Conservation (phyloP, 2,797 vertebrate genomes). For the Orestias chungarensis region DNA sequence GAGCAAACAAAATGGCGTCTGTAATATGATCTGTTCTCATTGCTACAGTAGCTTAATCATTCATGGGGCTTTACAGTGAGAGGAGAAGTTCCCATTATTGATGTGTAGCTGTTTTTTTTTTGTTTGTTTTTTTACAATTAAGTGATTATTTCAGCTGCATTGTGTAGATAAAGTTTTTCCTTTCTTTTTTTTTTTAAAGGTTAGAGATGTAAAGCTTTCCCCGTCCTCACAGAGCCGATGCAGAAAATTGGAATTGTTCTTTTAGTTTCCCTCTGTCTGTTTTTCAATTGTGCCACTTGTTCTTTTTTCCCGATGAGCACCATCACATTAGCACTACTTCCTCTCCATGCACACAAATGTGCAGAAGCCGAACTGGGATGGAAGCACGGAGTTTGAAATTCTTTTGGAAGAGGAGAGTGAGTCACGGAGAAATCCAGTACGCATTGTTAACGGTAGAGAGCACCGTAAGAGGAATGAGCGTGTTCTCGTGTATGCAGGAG, state of each 20-base stretch:
- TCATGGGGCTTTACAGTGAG: slow-evolving; percentile 63
- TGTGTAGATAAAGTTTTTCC: slow-evolving; percentile 1
- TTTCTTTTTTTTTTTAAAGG: neutral
- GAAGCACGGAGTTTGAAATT: slow-evolving; percentile 62
- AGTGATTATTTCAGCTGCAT: slow-evolving; percentile 25
- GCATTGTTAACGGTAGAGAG: slow-evolving; percentile 62
- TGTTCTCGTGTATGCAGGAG: neutral
- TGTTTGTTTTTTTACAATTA: neutral
- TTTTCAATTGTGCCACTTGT: slow-evolving; percentile 26
- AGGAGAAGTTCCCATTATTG: slow-evolving; percentile 51
- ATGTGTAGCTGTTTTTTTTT: slow-evolving; percentile 36
- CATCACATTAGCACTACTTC: slow-evolving; percentile 36
- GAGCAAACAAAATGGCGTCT: slow-evolving; percentile 79
- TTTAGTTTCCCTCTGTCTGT: slow-evolving; percentile 20
- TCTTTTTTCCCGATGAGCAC: slow-evolving; percentile 31
- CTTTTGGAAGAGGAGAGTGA: slow-evolving; percentile 68
- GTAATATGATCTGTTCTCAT: slow-evolving; percentile 74
- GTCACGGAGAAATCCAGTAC: slow-evolving; percentile 69
- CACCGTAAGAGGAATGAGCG: slow-evolving; percentile 8
- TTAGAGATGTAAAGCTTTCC: slow-evolving; percentile 18
- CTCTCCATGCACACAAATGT: slow-evolving; percentile 36
- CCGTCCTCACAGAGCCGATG: slow-evolving; percentile 36
- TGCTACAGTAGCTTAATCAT: slow-evolving; percentile 75
- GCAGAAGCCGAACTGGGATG: slow-evolving; percentile 62
- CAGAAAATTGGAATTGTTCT: slow-evolving; percentile 28